These are phyloP conservation scores for Nesoenas mayeri DNA, from an alignment of 2,113 vertebrate genomes.

Conservation along the genomic window DNA sequence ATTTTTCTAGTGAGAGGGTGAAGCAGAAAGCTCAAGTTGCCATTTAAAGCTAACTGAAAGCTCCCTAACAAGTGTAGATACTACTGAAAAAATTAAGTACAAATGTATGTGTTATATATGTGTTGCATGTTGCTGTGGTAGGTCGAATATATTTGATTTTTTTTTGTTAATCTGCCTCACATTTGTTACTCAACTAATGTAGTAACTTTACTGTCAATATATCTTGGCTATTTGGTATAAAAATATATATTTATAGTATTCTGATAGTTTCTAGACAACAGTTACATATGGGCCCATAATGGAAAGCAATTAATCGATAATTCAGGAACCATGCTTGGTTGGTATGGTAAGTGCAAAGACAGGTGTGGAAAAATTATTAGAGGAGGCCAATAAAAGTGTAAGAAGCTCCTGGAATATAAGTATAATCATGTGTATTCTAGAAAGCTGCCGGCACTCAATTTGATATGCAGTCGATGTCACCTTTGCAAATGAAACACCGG, in stretches of 20 bases:
- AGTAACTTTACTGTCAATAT: background rate
- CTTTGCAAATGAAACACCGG: slow-evolving; percentile 55
- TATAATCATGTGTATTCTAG: slow-evolving; percentile 14
- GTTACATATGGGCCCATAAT: background rate
- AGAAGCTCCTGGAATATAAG: background rate
- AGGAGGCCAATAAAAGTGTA: background rate
- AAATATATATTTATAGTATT: background rate
- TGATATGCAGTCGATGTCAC: slow-evolving; percentile 54
- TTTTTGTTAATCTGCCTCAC: background rate
- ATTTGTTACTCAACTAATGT: background rate
- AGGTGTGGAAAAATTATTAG: background rate
- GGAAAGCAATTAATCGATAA: background rate
- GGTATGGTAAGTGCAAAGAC: background rate
- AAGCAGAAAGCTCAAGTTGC: background rate
- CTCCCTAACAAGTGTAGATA: background rate
- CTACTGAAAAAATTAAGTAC: background rate
- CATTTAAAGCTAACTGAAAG: background rate
- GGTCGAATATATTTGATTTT: background rate
- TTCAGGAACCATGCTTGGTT: background rate
- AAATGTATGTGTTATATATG: background rate
- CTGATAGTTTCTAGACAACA: background rate
- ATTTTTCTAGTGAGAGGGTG: background rate
- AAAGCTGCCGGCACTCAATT: slow-evolving; percentile 26
- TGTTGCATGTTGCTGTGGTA: background rate
- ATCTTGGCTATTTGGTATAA: background rate